Evolutionary conservation across 1,140 invertebrate genomes (phyloP).

Genomic region (Apocrypta bakeri): DNA sequence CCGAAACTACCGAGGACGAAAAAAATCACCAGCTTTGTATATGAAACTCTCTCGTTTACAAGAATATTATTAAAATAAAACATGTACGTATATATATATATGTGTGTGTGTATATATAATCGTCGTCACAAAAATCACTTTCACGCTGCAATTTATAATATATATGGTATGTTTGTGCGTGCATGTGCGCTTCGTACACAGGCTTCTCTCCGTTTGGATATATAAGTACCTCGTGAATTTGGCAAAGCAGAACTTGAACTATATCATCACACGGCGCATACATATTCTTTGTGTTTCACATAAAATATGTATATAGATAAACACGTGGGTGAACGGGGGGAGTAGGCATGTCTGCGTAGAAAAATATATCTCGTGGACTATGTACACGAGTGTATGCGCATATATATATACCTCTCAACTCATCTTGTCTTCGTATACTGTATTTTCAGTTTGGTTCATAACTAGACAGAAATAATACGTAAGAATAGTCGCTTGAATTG

Average conservation of each 20-base stretch:
- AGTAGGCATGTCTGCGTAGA: background rate
- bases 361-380: background rate
- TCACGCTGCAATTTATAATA: background rate
- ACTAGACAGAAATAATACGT: background rate
- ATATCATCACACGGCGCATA: background rate
- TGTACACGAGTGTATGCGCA: background rate
- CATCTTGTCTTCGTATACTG: background rate
- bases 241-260: background rate
- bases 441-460: background rate
- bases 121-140: background rate
- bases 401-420: background rate
- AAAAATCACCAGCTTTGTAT: background rate
- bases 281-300: no score
- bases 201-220: background rate
- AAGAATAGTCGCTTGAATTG: background rate
- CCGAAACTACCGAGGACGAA: background rate
- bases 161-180: no score
- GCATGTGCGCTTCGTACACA: background rate
- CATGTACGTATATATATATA: background rate
- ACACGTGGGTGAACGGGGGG: no score
- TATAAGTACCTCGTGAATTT: slow-evolving; percentile 2
- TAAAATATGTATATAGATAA: no score
- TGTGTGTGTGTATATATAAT: no score
- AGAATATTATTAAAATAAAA: background rate
- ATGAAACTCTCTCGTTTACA: background rate